Conservation (phyloP, 2,113 vertebrate species). For the Albula goreensis region DNA sequence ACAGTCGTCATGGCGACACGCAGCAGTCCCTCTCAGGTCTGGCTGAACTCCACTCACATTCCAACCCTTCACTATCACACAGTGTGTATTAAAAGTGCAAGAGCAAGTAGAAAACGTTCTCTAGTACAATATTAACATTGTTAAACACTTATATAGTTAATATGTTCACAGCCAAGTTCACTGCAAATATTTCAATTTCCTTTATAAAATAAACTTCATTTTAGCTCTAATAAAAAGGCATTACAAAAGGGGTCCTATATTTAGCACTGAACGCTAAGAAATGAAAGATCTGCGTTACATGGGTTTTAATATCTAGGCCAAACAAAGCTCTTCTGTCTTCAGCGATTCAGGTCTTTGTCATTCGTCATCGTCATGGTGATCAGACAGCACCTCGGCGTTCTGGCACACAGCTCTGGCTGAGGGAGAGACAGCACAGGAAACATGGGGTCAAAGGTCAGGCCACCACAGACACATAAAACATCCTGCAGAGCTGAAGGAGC, state of each 20-base stretch:
- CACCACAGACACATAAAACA: not conserved
- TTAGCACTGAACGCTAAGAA: conserved; percentile 33
- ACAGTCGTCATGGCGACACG: conserved; percentile 7
- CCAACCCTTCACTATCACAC: conserved; percentile 58
- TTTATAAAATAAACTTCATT: conserved; percentile 34
- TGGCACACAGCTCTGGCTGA: conserved; percentile 78
- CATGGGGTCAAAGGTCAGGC: not conserved
- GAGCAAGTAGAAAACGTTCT: conserved; percentile 70
- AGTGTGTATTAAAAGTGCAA: conserved; percentile 38
- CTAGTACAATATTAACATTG: conserved; percentile 55
- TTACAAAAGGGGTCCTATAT: conserved; percentile 30
- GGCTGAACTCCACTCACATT: conserved; percentile 53
- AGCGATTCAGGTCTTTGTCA: rapidly evolving
- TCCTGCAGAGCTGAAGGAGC: not conserved
- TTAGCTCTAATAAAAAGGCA: conserved; percentile 28
- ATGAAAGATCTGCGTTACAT: conserved; percentile 11
- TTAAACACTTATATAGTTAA: conserved; percentile 52
- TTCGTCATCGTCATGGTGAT: conserved; percentile 1
- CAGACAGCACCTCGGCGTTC: conserved; percentile 64
- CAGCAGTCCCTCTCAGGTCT: not conserved
- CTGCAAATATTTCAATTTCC: conserved; percentile 36
- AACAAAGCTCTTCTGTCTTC: conserved; percentile 38
- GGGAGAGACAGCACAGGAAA: conserved; percentile 29
- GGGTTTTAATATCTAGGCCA: conserved; percentile 37
- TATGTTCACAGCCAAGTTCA: conserved; percentile 52